phyloP scores from a whole-genome alignment of 2,888 invertebrate species.

The Synergus japonicus region DNA sequence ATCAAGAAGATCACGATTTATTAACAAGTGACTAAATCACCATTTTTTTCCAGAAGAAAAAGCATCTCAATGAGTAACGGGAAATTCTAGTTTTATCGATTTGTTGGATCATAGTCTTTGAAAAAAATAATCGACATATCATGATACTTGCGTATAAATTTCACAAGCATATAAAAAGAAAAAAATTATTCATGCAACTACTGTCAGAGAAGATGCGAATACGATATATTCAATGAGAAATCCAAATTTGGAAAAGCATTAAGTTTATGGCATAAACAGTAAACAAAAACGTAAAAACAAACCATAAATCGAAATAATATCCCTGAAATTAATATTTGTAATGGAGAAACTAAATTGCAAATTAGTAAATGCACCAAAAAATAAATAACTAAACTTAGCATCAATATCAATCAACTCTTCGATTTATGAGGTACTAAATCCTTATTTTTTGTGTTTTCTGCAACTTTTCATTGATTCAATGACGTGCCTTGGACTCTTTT shows the following conservation, averaged over 20 bases:
- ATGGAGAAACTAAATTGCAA: not conserved
- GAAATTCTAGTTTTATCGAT: constrained; percentile 5
- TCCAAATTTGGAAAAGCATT: too few species aligned
- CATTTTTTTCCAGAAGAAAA: not conserved
- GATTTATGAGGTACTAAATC: constrained; percentile 34
- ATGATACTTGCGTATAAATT: not conserved
- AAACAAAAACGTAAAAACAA: not conserved
- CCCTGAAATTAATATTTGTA: not conserved
- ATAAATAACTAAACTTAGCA: not conserved
- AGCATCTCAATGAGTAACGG: not conserved
- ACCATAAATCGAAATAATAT: not conserved
- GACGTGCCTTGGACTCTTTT: constrained; percentile 40
- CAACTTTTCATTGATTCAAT: constrained; percentile 33
- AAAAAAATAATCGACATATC: not conserved
- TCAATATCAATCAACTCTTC: constrained; percentile 6
- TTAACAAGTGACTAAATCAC: not conserved
- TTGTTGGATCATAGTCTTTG: not conserved
- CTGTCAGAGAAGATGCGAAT: not conserved
- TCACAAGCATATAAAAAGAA: not conserved
- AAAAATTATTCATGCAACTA: not conserved
- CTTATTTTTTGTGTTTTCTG: constrained; percentile 17
- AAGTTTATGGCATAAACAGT: too few species aligned
- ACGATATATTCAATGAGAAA: not conserved
- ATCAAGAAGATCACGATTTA: not conserved
- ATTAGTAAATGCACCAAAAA: not conserved